These are phyloP conservation scores for Enteromius unitaeniatus DNA, from an alignment of 2,797 vertebrate genomes.

Conservation along the genomic window DNA sequence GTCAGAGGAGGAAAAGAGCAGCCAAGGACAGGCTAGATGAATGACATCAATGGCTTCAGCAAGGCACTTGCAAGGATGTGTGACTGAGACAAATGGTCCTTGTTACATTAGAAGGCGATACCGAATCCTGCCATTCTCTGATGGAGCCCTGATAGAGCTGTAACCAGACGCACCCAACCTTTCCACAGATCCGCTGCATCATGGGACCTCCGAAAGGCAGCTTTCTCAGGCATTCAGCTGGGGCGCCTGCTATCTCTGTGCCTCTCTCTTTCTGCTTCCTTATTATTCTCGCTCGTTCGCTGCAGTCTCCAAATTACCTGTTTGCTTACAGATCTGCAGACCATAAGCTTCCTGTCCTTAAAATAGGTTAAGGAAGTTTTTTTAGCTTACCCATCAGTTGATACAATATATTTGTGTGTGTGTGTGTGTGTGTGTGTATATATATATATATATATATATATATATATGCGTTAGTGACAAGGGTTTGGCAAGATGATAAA, in stretches of 20 bases:
- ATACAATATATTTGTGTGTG: too few relatives aligned
- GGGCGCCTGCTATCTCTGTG: slow-evolving; percentile 42
- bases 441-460: too few relatives aligned
- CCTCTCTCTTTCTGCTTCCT: slow-evolving; percentile 37
- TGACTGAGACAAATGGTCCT: slow-evolving; percentile 84
- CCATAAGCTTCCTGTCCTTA: slow-evolving; percentile 17
- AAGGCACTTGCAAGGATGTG: slow-evolving; percentile 78
- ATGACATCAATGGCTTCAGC: slow-evolving; percentile 79
- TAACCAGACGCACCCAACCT: slow-evolving; percentile 80
- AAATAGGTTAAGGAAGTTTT: neutral
- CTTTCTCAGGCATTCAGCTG: slow-evolving; percentile 62
- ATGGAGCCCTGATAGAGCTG: slow-evolving; percentile 81
- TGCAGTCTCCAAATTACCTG: slow-evolving; percentile 9
- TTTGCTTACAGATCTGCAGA: slow-evolving; percentile 40
- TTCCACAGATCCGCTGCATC: slow-evolving; percentile 76
- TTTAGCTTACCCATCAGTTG: neutral
- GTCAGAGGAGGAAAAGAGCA: slow-evolving; percentile 72
- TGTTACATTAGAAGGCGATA: slow-evolving; percentile 81
- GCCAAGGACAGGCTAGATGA: slow-evolving; percentile 81
- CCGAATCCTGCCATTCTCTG: slow-evolving; percentile 78
- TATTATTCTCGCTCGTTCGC: neutral
- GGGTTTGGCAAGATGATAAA: too few relatives aligned
- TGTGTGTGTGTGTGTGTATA: too few relatives aligned
- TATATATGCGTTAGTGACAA: too few relatives aligned
- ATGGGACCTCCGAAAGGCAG: slow-evolving; percentile 63